These are phyloP conservation scores for Nasonia oneida DNA, from an alignment of 2,888 invertebrate genomes.

Conservation along the genomic window DNA sequence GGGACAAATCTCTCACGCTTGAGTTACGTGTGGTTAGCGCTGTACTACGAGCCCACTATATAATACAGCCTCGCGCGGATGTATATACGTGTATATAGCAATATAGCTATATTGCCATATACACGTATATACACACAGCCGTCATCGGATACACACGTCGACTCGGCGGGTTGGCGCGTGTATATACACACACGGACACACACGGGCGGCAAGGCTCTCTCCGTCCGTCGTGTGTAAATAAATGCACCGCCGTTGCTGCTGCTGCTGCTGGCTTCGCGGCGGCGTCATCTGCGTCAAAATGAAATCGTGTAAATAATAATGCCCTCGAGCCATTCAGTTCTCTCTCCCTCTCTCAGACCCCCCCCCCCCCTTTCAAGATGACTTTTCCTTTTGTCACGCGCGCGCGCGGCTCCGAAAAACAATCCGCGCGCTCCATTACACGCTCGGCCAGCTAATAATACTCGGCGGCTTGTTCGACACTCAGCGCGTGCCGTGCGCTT, in stretches of 20 bases:
- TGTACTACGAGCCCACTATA: slow-evolving; percentile 43
- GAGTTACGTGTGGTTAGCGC: slow-evolving; percentile 58
- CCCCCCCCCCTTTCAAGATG: neutral
- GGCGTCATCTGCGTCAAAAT: slow-evolving; percentile 47
- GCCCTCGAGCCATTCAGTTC: slow-evolving; percentile 19
- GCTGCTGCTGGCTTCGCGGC: neutral
- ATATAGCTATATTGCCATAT: neutral
- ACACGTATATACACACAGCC: neutral
- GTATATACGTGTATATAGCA: neutral
- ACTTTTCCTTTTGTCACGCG: slow-evolving; percentile 24
- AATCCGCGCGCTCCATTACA: slow-evolving; percentile 2
- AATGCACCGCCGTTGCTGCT: slow-evolving; percentile 27
- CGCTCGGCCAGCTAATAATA: neutral
- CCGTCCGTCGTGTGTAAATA: slow-evolving; percentile 36
- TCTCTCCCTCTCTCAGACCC: neutral
- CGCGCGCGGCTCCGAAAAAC: neutral
- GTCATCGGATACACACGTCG: neutral
- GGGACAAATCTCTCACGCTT: slow-evolving; percentile 60
- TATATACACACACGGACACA: neutral
- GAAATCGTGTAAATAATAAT: slow-evolving; percentile 56
- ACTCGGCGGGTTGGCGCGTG: neutral
- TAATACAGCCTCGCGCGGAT: slow-evolving; percentile 5
- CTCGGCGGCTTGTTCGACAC: neutral
- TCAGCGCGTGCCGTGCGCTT: neutral
- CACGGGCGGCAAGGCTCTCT: neutral